phyloP scores from a whole-genome alignment of 2,888 invertebrate genomes.

The Bellardia bayeri region DNA sequence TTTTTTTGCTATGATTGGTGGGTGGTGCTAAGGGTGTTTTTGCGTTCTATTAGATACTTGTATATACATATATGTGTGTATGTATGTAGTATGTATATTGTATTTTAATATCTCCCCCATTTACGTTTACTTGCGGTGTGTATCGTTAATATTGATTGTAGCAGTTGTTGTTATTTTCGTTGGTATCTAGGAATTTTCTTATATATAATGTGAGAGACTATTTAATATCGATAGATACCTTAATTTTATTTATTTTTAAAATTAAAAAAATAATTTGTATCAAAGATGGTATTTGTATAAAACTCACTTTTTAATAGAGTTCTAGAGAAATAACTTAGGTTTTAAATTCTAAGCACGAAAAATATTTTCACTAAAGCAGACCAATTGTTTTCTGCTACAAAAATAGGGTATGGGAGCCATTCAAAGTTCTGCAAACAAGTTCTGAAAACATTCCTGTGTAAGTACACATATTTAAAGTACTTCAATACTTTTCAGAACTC shows the following conservation, averaged over 20 bases:
- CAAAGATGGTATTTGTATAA: neutral
- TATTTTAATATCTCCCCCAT: conserved; percentile 17
- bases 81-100: neutral
- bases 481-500: too few species aligned
- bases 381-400: too few species aligned
- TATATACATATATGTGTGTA: neutral
- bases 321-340: too few species aligned
- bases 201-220: neutral
- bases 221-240: too few species aligned
- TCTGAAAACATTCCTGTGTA: too few species aligned
- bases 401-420: too few species aligned
- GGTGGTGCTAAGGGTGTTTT: conserved; percentile 59
- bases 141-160: conserved; percentile 3
- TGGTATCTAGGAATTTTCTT: neutral
- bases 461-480: too few species aligned
- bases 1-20: conserved; percentile 62
- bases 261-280: too few species aligned
- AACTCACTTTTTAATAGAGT: neutral
- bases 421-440: too few species aligned
- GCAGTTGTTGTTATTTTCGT: neutral
- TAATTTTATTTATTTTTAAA: too few species aligned
- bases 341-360: too few species aligned
- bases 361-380: too few species aligned
- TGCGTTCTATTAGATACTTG: neutral
- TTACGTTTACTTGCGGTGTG: neutral